Base-by-base conservation (phyloP, 1,140 invertebrate genomes). In the Adelges cooleyi region DNA sequence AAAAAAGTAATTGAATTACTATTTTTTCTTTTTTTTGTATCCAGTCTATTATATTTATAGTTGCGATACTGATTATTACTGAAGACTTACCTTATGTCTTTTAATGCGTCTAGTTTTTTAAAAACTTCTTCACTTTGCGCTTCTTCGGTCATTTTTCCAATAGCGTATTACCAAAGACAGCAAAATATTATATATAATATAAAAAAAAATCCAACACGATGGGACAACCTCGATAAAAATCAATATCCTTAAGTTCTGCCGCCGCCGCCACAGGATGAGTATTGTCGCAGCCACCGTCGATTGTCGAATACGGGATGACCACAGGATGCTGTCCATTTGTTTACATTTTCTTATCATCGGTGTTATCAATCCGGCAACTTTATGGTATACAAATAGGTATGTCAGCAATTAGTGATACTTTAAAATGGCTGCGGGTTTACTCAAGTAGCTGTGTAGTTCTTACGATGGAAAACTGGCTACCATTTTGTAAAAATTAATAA, bases 101-200 rank as follows among this genome's bases (percentile, higher is more conserved):
- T 62, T 13, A 62, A 48, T 18, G 56, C 56, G 17, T 62, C 56
- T 11, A 62, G 42, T 48, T 62, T 62, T 3, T 62, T 62, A 18
- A 62, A 62, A 22, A 62, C 42, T 13, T 62, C 56, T 8, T 62
- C 56, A 11, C 56, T 62, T 11, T 62, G 56, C 22, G 46, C 42
- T 62, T 62, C 56, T 48, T 62, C 56, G 4, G 56, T 62, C 56
- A 62, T 62, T 18, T 48, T 62, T 33, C 44, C 56, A 13, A 38
- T 27, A 20, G 11, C 6, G 9, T 23, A 17, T 11, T 53, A 11
- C 2, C 27, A 33, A 8, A 10, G 46, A 52, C 29, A 33, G 3
- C n/a, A 62, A 27, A 46, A 46, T 3, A 59, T 33, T 33, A 33
- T n/a, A 33, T 33, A 33, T 33, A 33, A 33, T 33, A 17, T 17